phyloP scores from a whole-genome alignment of 2,888 invertebrate species.

The Argyresthia albistria region DNA sequence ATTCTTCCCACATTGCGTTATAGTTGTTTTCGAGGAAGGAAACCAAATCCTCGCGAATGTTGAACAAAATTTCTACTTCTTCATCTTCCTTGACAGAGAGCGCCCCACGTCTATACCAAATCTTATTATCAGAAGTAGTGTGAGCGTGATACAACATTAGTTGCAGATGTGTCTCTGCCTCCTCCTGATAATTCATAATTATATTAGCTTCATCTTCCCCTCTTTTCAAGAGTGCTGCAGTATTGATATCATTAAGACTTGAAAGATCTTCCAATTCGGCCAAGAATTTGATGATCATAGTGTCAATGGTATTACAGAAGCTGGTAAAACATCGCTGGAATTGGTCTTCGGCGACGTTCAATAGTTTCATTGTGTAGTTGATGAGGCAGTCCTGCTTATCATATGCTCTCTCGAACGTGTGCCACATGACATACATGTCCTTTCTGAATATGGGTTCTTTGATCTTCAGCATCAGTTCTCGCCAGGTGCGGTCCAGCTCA shows the following conservation, averaged over 20 bases:
- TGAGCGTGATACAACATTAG: slow-evolving; percentile 43
- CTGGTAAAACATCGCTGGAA: slow-evolving; percentile 75
- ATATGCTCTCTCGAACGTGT: slow-evolving; percentile 65
- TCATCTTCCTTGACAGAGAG: slow-evolving; percentile 57
- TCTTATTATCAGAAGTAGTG: slow-evolving; percentile 39
- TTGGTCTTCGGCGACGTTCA: slow-evolving; percentile 75
- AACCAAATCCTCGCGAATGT: slow-evolving; percentile 42
- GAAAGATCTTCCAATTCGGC: slow-evolving; percentile 39
- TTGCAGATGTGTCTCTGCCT: slow-evolving; percentile 55
- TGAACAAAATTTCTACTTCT: slow-evolving; percentile 37
- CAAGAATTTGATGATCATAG: slow-evolving; percentile 66
- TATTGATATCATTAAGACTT: slow-evolving; percentile 35
- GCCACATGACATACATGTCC: slow-evolving; percentile 55
- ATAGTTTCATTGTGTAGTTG: slow-evolving; percentile 63
- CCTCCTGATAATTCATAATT: slow-evolving; percentile 36
- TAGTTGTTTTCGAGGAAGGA: slow-evolving; percentile 49
- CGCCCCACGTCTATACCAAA: slow-evolving; percentile 53
- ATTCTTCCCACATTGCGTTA: slow-evolving; percentile 49
- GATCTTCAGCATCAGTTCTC: slow-evolving; percentile 48
- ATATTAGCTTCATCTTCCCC: slow-evolving; percentile 29
- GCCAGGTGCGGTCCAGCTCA: slow-evolving; percentile 45
- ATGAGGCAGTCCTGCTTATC: slow-evolving; percentile 75
- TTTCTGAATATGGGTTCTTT: slow-evolving; percentile 51
- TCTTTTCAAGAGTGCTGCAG: slow-evolving; percentile 27
- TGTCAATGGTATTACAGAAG: slow-evolving; percentile 75